phyloP scores from a whole-genome alignment of 1,140 invertebrate genomes.

The Drosophila eugracilis region DNA sequence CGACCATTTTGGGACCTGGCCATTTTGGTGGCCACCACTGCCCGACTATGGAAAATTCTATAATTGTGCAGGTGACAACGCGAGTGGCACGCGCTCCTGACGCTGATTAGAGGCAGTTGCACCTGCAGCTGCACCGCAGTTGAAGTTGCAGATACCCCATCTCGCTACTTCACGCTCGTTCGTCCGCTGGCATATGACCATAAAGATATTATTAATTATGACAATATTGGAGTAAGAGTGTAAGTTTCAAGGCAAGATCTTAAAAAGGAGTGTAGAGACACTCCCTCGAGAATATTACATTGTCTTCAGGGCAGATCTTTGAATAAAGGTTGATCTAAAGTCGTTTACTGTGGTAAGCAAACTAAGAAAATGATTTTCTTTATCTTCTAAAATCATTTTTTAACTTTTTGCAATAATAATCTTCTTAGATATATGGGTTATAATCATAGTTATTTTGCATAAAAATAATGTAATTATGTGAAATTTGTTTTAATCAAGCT shows the following conservation, averaged over 20 bases:
- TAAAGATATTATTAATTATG: constrained; percentile 78
- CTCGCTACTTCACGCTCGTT: constrained; percentile 42
- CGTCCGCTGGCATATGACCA: constrained; percentile 49
- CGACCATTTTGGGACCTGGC: constrained; percentile 68
- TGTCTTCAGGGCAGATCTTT: neutral
- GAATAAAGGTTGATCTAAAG: neutral
- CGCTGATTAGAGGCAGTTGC: constrained; percentile 60
- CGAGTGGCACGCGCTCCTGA: constrained; percentile 67
- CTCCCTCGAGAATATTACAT: constrained; percentile 37
- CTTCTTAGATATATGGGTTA: too few species aligned
- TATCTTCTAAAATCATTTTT: too few species aligned
- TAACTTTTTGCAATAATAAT: neutral
- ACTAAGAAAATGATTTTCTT: neutral
- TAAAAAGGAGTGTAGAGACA: constrained; percentile 9
- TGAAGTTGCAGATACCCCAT: constrained; percentile 32
- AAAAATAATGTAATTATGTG: too few species aligned
- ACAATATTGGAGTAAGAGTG: constrained; percentile 81
- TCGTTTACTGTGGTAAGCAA: constrained; percentile 11
- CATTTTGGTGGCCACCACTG: constrained; percentile 52
- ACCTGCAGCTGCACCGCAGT: constrained; percentile 8
- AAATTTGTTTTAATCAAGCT: too few species aligned
- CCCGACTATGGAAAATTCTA: constrained; percentile 58
- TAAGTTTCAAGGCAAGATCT: constrained; percentile 39
- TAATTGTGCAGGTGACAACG: constrained; percentile 75
- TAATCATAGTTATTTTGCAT: too few species aligned